A percentile compares a stretch with the other conserved stretches of the same genome.
Conservation (phyloP, 1,140 invertebrate genomes). For the Himalopsyche phryganea region DNA sequence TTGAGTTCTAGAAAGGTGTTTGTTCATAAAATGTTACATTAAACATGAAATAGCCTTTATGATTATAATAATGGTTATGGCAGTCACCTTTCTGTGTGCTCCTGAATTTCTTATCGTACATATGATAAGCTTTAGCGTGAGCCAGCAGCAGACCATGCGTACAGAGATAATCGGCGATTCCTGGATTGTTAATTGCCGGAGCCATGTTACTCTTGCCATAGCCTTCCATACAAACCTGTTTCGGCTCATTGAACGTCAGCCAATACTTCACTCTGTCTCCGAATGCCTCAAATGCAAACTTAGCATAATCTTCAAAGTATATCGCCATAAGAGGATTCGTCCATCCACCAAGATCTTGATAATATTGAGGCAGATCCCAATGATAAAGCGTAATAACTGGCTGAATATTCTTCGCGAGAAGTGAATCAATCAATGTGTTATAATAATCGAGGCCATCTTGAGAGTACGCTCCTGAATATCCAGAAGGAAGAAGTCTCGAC, state of each 20-base stretch:
- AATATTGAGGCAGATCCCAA: conserved; percentile 52
- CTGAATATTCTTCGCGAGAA: conserved; percentile 44
- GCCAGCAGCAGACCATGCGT: conserved; percentile 52
- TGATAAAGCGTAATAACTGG: conserved; percentile 55
- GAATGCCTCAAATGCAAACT: conserved; percentile 39
- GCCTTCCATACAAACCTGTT: conserved; percentile 39
- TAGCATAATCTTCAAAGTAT: conserved; percentile 45
- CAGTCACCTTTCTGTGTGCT: conserved; percentile 55
- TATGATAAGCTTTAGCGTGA: conserved; percentile 53
- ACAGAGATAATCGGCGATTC: conserved; percentile 50
- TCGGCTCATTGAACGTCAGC: conserved; percentile 52
- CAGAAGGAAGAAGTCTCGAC: conserved; percentile 57
- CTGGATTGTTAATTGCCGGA: conserved; percentile 40
- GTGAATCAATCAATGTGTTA: conserved; percentile 52
- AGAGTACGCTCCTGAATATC: conserved; percentile 48
- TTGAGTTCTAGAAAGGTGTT: too few relatives aligned
- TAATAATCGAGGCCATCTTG: conserved; percentile 57
- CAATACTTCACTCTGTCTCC: conserved; percentile 40
- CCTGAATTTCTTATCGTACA: conserved; percentile 60
- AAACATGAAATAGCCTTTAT: too few relatives aligned
- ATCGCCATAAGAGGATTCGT: conserved; percentile 49
- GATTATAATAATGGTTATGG: too few relatives aligned
- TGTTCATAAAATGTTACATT: too few relatives aligned
- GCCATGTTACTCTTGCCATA: conserved; percentile 44
- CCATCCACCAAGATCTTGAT: conserved; percentile 56